Percentiles rank a stretch among this genome's conserved stretches.
Evolutionary conservation across 2,113 vertebrate species (phyloP).

Genomic region (Apaloderma vittatum): DNA sequence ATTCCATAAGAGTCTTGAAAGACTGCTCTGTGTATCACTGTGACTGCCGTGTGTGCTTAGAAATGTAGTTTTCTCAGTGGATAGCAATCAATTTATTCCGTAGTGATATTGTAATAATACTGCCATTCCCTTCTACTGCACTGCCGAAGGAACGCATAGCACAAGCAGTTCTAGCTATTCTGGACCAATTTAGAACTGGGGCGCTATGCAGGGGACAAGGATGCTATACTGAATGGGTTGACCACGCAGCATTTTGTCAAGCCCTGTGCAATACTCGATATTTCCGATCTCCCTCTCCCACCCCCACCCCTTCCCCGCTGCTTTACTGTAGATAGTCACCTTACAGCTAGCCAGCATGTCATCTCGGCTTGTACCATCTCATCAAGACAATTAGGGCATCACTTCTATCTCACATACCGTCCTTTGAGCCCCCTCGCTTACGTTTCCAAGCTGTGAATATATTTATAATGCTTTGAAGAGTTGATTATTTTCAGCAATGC

Average conservation of each 20-base stretch:
- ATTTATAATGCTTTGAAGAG: constrained; percentile 58
- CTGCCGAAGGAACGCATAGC: constrained; percentile 84
- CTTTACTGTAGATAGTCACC: constrained; percentile 37
- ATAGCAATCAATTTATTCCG: constrained; percentile 92
- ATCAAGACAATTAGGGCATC: constrained; percentile 47
- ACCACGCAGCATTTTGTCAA: constrained; percentile 94
- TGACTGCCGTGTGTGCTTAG: constrained; percentile 98
- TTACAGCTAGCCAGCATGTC: constrained; percentile 47
- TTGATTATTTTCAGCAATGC: constrained; percentile 46
- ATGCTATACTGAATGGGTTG: constrained; percentile 73
- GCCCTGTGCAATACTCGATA: constrained; percentile 93
- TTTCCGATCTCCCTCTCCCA: background rate
- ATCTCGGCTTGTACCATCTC: constrained; percentile 50
- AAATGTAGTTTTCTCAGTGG: constrained; percentile 96
- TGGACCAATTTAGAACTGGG: constrained; percentile 85
- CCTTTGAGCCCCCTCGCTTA: constrained; percentile 37
- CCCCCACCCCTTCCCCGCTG: background rate
- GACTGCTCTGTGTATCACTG: constrained; percentile 99
- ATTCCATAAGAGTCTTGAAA: constrained; percentile 95
- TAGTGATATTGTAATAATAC: constrained; percentile 94
- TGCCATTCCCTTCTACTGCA: constrained; percentile 94
- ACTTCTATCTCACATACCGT: background rate
- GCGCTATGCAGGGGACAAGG: constrained; percentile 78
- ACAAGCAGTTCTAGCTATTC: constrained; percentile 81
- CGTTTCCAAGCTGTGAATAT: constrained; percentile 65